A percentile compares a stretch with the other conserved stretches of the same genome.
Conservation (phyloP, 2,888 invertebrate species). For the Dynastes tityus region DNA sequence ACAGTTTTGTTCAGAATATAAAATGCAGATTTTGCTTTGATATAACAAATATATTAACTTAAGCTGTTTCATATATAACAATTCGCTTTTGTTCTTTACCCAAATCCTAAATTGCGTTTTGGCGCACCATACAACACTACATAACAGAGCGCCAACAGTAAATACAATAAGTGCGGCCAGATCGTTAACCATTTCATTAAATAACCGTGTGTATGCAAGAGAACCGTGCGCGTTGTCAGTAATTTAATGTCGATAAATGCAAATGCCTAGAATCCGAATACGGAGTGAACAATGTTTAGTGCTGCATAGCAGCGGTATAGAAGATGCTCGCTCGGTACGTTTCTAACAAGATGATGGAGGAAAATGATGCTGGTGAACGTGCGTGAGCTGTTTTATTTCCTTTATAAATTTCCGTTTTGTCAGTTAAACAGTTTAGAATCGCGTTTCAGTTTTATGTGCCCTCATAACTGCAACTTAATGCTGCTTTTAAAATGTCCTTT, state of each 20-base stretch:
- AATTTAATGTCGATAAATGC: constrained; percentile 44
- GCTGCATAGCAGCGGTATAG: constrained; percentile 9
- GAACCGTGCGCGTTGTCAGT: constrained; percentile 37
- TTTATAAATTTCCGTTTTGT: constrained; percentile 40
- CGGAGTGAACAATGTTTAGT: constrained; percentile 38
- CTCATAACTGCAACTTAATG: constrained; percentile 41
- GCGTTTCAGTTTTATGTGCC: constrained; percentile 38
- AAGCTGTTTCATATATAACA: too few relatives aligned
- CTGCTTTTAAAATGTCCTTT: constrained; percentile 29
- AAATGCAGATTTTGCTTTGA: too few relatives aligned
- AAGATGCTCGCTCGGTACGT: constrained; percentile 19
- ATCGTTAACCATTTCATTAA: constrained; percentile 46
- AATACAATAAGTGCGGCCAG: background rate
- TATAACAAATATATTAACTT: too few relatives aligned
- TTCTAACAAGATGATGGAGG: constrained; percentile 36
- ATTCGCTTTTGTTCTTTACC: background rate
- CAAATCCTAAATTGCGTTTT: background rate
- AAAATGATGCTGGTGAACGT: constrained; percentile 37
- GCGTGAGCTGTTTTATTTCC: constrained; percentile 44
- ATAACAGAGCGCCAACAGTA: constrained; percentile 3
- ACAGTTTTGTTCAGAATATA: too few relatives aligned
- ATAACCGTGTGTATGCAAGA: constrained; percentile 38
- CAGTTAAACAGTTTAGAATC: constrained; percentile 43
- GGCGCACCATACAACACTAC: background rate
- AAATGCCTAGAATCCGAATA: constrained; percentile 43